Base-by-base conservation (phyloP, 1,140 invertebrate species). In the Scaptomyza graminum region DNA sequence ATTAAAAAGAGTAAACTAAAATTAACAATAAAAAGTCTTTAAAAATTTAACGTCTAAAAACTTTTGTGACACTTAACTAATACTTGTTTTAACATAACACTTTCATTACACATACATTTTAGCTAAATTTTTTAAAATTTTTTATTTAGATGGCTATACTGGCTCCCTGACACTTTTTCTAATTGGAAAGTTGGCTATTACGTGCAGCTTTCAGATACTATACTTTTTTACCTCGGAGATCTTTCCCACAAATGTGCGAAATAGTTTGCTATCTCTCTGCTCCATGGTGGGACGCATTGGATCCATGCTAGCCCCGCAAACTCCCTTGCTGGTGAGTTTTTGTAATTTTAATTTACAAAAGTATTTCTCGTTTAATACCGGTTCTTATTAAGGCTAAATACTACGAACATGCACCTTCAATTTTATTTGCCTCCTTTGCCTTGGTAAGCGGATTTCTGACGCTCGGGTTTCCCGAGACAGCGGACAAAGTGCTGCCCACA, bases 131-230 rank as follows among this genome's bases (percentile, higher is more conserved):
- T 31, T 34, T 34, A n/a, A n/a, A n/a, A n/a, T 9, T 41, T 39
- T n/a, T 39, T 22, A 37, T 51, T 70, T 16, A 92, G 93, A 50
- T 60, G 76, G 90, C 73, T 63, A 83, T 11, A 66, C 72, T 34
- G 60, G 93, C 65, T 93, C 93, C 0, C 79, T 95, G 62, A 88
- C 92, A 0, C 61, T 95, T 18, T 96, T 95, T 87, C 93, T 97
- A 57, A 89, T 94, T 34, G 96, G 96, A 8, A 97, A 97, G 92
- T 94, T 95, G 85, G 94, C 94, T 31, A 95, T 95, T 47, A 95
- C 95, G 5, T 93, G 94, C 68, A 94, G 95, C 1, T 96, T 96
- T 90, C 94, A 94, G 68, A 93, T 95, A 4, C 80, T 95, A 18
- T 95, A 95, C 82, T 93, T 95, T 57, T 95, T 95, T 76, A 95